These are phyloP conservation scores for Spodoptera frugiperda DNA, from an alignment of 1,140 invertebrate genomes.

Conservation along the genomic window DNA sequence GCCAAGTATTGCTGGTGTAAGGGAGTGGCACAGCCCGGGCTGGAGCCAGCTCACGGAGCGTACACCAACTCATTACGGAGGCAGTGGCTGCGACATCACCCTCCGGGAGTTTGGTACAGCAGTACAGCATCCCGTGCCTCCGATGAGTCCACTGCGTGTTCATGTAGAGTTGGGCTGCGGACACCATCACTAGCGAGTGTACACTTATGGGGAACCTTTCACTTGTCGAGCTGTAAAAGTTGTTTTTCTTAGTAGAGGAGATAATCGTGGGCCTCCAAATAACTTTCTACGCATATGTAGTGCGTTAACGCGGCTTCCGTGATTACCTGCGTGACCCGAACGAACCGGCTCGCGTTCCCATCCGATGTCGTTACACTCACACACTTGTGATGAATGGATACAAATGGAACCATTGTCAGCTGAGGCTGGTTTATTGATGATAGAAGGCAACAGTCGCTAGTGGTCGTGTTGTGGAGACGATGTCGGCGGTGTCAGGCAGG, in stretches of 20 bases:
- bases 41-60: too few relatives aligned
- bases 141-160: neutral
- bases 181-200: too few relatives aligned
- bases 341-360: neutral
- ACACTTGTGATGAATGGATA: neutral
- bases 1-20: too few relatives aligned
- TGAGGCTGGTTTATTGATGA: too few relatives aligned
- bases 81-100: too few relatives aligned
- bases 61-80: too few relatives aligned
- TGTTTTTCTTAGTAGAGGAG: constrained; percentile 3
- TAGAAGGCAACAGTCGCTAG: too few relatives aligned
- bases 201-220: constrained; percentile 1
- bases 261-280: constrained; percentile 17
- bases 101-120: too few relatives aligned
- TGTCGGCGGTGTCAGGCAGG: neutral
- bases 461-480: neutral
- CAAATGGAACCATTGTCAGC: too few relatives aligned
- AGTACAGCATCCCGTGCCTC: too few relatives aligned
- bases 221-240: constrained; percentile 16
- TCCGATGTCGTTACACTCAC: neutral
- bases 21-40: too few relatives aligned
- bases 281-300: constrained; percentile 15
- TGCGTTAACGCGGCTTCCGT: neutral
- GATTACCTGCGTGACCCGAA: neutral
- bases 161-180: neutral